These are phyloP conservation scores for Cerastoderma edule DNA, from an alignment of 2,888 invertebrate species.

Conservation along the genomic window DNA sequence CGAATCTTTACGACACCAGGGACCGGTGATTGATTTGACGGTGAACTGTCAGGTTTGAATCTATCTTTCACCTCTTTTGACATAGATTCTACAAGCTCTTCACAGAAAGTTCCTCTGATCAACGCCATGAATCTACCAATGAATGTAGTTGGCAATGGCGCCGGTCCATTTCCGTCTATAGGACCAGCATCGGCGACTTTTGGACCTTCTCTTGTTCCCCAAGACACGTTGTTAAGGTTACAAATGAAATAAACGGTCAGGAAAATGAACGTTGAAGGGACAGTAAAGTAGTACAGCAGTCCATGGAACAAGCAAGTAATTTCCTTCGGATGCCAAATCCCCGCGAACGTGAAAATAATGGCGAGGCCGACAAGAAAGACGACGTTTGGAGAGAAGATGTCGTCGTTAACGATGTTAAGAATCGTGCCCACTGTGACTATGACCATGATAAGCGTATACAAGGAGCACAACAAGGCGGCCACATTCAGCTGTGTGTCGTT, in stretches of 20 bases:
- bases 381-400: constrained; percentile 83
- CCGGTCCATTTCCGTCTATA: background rate
- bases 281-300: constrained; percentile 93
- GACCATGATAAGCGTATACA: constrained; percentile 99
- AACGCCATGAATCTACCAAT: background rate
- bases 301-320: constrained; percentile 86
- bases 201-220: constrained; percentile 94
- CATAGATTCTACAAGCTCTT: background rate
- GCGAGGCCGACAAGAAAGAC: constrained; percentile 85
- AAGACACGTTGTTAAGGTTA: constrained; percentile 95
- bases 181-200: constrained; percentile 47
- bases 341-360: constrained; percentile 98
- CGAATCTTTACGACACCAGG: background rate
- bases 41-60: background rate
- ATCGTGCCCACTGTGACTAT: constrained; percentile 99
- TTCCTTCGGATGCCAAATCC: constrained; percentile 97
- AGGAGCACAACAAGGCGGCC: constrained; percentile 87
- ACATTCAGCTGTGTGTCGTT: constrained; percentile 91
- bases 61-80: constrained; percentile 4
- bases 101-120: constrained; percentile 12
- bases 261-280: constrained; percentile 97
- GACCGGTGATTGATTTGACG: constrained; percentile 77
- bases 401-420: constrained; percentile 97
- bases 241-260: constrained; percentile 95
- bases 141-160: constrained; percentile 10